A percentile compares a stretch with the other conserved stretches of the same genome.
Evolutionary conservation across 2,888 invertebrate species (phyloP).

Genomic region (Lampropteryx suffumata): DNA sequence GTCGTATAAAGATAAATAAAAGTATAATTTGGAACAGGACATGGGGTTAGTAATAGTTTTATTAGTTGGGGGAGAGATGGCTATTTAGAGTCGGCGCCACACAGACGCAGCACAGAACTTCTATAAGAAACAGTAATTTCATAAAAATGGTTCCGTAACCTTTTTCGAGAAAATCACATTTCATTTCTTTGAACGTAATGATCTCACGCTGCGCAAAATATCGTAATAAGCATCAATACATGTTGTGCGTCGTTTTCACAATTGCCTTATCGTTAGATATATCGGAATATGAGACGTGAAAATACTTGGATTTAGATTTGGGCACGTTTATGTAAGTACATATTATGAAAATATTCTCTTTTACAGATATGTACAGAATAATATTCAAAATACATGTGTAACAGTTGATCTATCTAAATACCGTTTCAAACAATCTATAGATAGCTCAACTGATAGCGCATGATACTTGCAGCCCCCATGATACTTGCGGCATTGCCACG

Average conservation of each 20-base stretch:
- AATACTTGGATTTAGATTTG: not conserved
- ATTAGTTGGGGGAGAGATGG: slow-evolving; percentile 49
- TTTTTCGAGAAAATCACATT: slow-evolving; percentile 25
- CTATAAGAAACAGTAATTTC: slow-evolving; percentile 28
- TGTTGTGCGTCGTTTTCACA: slow-evolving; percentile 24
- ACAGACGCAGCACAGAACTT: slow-evolving; percentile 40
- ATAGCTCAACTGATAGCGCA: too few species aligned
- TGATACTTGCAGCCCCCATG: too few species aligned
- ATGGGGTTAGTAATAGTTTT: slow-evolving; percentile 48
- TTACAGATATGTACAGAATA: too few species aligned
- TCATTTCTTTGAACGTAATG: slow-evolving; percentile 34
- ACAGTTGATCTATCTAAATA: too few species aligned
- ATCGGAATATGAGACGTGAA: slow-evolving; percentile 2
- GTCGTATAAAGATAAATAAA: slow-evolving; percentile 54
- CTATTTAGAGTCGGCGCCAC: slow-evolving; percentile 60
- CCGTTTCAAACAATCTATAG: too few species aligned
- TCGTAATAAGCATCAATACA: slow-evolving; percentile 33
- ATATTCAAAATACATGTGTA: too few species aligned
- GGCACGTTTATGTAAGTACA: too few species aligned
- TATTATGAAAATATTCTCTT: too few species aligned
- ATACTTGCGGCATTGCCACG: too few species aligned
- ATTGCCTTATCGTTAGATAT: slow-evolving; percentile 24
- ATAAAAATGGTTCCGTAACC: slow-evolving; percentile 24
- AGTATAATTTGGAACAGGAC: slow-evolving; percentile 44
- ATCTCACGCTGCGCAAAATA: slow-evolving; percentile 36